Base-by-base conservation (phyloP, 2,888 invertebrate genomes). In the Hemaris fuciformis region DNA sequence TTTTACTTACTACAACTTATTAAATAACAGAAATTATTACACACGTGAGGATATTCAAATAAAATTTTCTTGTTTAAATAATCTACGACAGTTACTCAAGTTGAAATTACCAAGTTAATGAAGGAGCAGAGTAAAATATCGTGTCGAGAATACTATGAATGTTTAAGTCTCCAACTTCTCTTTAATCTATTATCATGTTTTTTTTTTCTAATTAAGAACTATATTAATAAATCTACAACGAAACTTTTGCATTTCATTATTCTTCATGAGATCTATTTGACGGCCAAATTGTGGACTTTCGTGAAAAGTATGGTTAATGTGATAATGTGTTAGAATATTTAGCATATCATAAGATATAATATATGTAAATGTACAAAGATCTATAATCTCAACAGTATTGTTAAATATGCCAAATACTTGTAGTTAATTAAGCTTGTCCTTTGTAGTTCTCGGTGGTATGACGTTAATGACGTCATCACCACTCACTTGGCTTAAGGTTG, bases 311-410 rank as follows among this genome's bases (percentile, higher is more conserved):
- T 68, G 70, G 63, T 71, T 72, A 71, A 72, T 75, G 80, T 82
- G 80, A 84, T 79, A 80, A 73, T 72, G 22, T 66, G 42, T 64
- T 69, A 72, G 64, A 71, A 70, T 75, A 63, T 65, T 76, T 84
- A 84, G 83, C 86, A 87, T 87, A 87, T 87, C 86, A 84, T 68
- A 69, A 69, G 63, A 20, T 38, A 41, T 7, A 45, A 45, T 53
- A 23, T 41, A 18, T 53, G 15, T 41, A 71, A 65, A 70, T 70
- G 64, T 65, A 34, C 59, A 65, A 69, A 69, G 41, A 18, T 57
- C 25, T 53, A 43, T 61, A 61, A 45, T 45, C 61, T 13, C 13
- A 22, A 38, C 57, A 61, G 61, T 46, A 61, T 61, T 61, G 56
- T 27, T 25, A 60, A 42, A 60, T 48, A 48, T 60, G 48, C 53